Base-by-base conservation (phyloP, 2,888 invertebrate species). In the Diachrysia chrysitis region DNA sequence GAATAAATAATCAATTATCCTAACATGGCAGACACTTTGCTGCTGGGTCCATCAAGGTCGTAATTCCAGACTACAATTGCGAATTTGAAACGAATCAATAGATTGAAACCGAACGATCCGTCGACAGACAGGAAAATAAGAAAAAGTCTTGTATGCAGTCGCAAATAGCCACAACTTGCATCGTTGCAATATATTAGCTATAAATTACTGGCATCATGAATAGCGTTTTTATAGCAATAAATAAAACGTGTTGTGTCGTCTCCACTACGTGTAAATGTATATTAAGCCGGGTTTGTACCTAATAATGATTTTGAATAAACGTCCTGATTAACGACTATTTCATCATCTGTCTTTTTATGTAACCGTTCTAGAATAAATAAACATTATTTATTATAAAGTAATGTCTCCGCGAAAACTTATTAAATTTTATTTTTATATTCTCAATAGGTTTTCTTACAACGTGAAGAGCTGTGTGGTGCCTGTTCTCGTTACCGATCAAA, bases 51-150 rank as follows among this genome's bases (percentile, higher is more conserved):
- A 64, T 19, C 16, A 69, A 76, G 54, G n/a, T 66, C 48, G 14
- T 21, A 42, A 25, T 46, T 19, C 56, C 29, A 17, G 21, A 54
- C 42, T 65, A 76, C 78, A 78, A 80, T 66, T 69, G 72, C 58
- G 61, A 76, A 76, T 75, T 66, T 68, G 67, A 72, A 78, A 64
- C 66, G 67, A 67, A 68, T 66, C 69, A 69, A 69, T 73, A 71
- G 67, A 66, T 71, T 68, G 66, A 68, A 71, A 59, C 61, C 63
- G 61, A 54, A 32, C 58, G 48, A 35, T 59, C 25, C 46, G 63
- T 48, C 21, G 32, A 21, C 42, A 62, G 74, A 67, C 64, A n/a
- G 48, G 37, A n/a, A 35, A 57, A 23, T 56, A 79, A 69, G 66
- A 37, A 69, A 62, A 63, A 57, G 14, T 53, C 55, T 17, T 65